A percentile compares a stretch with the other conserved stretches of the same genome.
These are phyloP conservation scores for Ammospiza maritima DNA, from an alignment of 2,797 vertebrate species.

Conservation along the genomic window DNA sequence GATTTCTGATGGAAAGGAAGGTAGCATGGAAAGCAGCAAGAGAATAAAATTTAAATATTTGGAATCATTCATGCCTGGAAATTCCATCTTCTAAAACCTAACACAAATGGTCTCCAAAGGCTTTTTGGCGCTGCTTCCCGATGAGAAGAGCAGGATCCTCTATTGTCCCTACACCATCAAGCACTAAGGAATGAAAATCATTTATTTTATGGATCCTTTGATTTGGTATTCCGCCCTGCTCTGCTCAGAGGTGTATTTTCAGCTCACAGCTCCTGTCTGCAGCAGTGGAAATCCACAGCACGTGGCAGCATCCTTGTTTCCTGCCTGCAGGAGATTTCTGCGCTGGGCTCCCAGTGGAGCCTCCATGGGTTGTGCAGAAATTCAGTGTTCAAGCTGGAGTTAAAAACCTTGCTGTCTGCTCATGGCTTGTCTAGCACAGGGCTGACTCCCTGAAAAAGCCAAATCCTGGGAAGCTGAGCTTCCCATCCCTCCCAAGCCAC, in stretches of 20 bases:
- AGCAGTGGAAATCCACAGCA: not conserved
- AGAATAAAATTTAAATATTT: not conserved
- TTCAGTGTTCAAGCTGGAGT: not conserved
- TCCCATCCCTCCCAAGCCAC: not conserved
- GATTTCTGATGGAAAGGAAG: not conserved
- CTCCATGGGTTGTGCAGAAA: not conserved
- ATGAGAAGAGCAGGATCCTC: not conserved
- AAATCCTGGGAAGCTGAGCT: not conserved
- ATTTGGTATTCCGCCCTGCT: not conserved
- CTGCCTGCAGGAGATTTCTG: not conserved
- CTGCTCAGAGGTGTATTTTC: not conserved
- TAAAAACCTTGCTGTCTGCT: not conserved
- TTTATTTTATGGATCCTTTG: not conserved
- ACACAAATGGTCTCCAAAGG: not conserved
- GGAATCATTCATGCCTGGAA: not conserved
- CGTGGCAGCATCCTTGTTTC: not conserved
- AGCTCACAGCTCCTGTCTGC: not conserved
- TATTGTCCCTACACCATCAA: not conserved
- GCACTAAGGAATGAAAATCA: not conserved
- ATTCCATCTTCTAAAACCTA: not conserved
- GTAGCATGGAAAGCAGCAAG: not conserved
- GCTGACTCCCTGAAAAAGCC: not conserved
- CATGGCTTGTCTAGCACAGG: not conserved
- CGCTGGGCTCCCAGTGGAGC: not conserved
- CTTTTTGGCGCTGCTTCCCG: not conserved